Evolutionary conservation across 2,888 invertebrate species (phyloP), one percentile per base, ranked within the genome.

Genomic region (Siphlonurus alternatus): DNA sequence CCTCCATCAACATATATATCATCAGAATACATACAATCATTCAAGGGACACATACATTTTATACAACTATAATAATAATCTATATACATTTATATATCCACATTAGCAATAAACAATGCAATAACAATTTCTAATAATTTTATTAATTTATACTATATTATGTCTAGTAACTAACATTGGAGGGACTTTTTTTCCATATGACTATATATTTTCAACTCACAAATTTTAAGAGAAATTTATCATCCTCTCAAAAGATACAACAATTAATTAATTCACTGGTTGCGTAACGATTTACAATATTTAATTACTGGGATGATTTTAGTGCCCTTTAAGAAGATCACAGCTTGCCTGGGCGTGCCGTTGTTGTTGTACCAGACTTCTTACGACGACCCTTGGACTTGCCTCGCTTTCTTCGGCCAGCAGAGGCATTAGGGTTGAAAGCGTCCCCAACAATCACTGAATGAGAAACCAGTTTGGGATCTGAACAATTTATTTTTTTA

Each of bases 401-500:
- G 24, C 67, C 67, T 19, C 67, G 63, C 61, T 67, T 66, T 61
- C 66, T 65, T 23, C 67, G 56, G 23, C 59, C 62, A 0, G 66
- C 61, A 56, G 64, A 38, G 5, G 59, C 64, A 62, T 61, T 66
- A 24, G 62, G 63, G 19, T 51, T 51, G 53, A 67, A 65, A 19
- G 67, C 66, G 59, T 68, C 67, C 23, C 68, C 68, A 22, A 56
- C 56, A 59, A 71, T 71, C 20, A 71, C 68, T 51, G 71, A 69
- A 51, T 68, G 67, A 5, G 70, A 70, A 7, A 72, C 68, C 18
- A 69, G 62, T 62, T 70, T 70, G 20, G 75, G 75, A 67, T 76
- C 74, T 0, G 75, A 72, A 68, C 76, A 77, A 69, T 77, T 74
- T 66, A 76, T 71, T 56, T 71, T 72, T 66, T 74, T 73, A 68